Conservation (phyloP, 2,797 vertebrate species). For the Coreius guichenoti region DNA sequence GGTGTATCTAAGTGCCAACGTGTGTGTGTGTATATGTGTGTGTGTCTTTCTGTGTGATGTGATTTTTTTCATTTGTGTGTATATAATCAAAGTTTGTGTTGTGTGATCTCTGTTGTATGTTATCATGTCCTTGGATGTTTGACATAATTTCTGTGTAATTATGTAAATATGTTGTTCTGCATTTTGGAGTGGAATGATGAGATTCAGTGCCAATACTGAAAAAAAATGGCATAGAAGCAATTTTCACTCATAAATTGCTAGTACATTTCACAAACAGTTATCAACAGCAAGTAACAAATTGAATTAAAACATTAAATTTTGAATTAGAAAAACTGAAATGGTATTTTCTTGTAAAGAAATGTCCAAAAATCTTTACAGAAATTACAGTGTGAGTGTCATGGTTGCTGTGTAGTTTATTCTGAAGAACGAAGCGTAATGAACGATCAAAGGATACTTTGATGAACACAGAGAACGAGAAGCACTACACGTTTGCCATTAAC, state of each 20-base stretch:
- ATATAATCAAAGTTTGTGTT: not conserved
- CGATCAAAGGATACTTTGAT: no score
- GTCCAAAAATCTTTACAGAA: no score
- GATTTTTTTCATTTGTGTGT: not conserved
- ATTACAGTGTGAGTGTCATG: no score
- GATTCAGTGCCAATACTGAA: not conserved
- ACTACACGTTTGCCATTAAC: no score
- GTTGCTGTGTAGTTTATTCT: no score
- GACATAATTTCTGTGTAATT: not conserved
- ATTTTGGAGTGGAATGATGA: not conserved
- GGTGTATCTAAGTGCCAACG: not conserved
- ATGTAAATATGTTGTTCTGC: not conserved
- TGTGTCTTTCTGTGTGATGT: not conserved
- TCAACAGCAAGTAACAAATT: not conserved
- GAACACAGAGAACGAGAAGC: no score
- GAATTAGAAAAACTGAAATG: not conserved
- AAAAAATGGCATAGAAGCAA: not conserved
- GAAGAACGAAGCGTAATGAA: no score
- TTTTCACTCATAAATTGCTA: not conserved
- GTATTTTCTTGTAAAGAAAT: no score
- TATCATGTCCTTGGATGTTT: not conserved
- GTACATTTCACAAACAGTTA: not conserved
- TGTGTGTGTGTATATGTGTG: not conserved
- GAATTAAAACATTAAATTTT: not conserved
- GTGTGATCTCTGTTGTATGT: slow-evolving; percentile 7